Base-by-base conservation (phyloP, 2,888 invertebrate genomes). In the Eupithecia subumbrata region DNA sequence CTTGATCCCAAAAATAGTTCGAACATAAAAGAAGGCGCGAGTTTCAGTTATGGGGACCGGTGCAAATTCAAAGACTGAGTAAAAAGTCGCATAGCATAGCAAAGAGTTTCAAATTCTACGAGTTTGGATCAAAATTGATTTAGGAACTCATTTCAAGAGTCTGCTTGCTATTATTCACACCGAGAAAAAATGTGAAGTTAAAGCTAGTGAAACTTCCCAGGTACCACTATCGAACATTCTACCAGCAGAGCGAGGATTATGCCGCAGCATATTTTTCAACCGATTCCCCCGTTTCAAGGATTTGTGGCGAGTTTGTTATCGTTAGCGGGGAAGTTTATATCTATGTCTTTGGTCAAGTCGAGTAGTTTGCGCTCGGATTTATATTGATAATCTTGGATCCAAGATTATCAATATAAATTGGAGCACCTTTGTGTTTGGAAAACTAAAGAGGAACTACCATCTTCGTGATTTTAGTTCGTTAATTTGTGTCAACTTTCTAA, bases 221-320 rank as follows among this genome's bases (percentile, higher is more conserved):
- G 22, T 40, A 43, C 9, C 18, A 68, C 43, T 68, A 43, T 25
- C 43, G 43, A 43, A 40, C n/a, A 40, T 34, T 30, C 64, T 18
- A 63, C 56, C 22, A 66, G 56, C 69, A 56, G 63, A 74, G 64
- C 70, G 8, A 79, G 88, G 90, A 89, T 92, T 91, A 90, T 87
- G 85, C 84, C 86, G 86, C 83, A 90, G 89, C 90, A 91, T 93
- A 93, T 93, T 93, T 93, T 93, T 93, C 90, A 89, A 86, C 85
- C 90, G 86, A 87, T 89, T 86, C 87, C 83, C 86, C 84, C 85
- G 87, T 90, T 90, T 87, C 87, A 87, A 86, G 89, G 90, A 90
- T 92, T 92, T 89, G 86, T 81, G 84, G 80, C 82, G 83, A 86
- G 87, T 92, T 91, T 91, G 90, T 90, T 92, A 91, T 91, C 90